Percentiles rank a stretch among this genome's conserved stretches.
These are phyloP conservation scores for Loripinus fragilis DNA, from an alignment of 2,888 invertebrate species.

Conservation along the genomic window DNA sequence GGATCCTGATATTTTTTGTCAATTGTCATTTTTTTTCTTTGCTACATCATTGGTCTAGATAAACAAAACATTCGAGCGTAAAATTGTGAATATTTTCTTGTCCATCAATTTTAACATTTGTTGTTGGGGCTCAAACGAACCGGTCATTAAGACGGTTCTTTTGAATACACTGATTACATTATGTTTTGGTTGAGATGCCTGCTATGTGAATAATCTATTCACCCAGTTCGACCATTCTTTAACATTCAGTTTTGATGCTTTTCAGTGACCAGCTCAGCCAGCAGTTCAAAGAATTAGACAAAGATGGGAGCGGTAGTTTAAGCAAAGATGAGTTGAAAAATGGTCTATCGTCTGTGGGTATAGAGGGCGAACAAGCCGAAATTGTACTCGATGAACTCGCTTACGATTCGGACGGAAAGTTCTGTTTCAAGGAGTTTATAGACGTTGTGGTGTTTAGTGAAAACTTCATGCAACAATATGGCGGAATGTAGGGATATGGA, in stretches of 20 bases:
- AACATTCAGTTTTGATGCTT: not conserved
- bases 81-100: too few species aligned
- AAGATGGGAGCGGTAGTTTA: slow-evolving; percentile 36
- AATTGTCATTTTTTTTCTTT: too few species aligned
- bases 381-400: slow-evolving; percentile 48
- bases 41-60: too few species aligned
- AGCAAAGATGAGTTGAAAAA: slow-evolving; percentile 33
- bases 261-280: not conserved
- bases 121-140: too few species aligned
- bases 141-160: too few species aligned
- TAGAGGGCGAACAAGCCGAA: slow-evolving; percentile 35
- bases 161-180: too few species aligned
- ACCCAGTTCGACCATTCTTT: too few species aligned
- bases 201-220: not conserved
- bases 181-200: not conserved
- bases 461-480: slow-evolving; percentile 19
- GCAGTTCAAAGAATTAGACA: slow-evolving; percentile 47
- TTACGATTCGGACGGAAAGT: slow-evolving; percentile 42
- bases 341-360: slow-evolving; percentile 32
- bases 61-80: too few species aligned
- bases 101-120: too few species aligned
- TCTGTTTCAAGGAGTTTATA: slow-evolving; percentile 45
- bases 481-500: too few species aligned
- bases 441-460: slow-evolving; percentile 45
- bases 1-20: too few species aligned